Conservation (phyloP, 2,797 vertebrate genomes). For the Myotis vivesi region DNA sequence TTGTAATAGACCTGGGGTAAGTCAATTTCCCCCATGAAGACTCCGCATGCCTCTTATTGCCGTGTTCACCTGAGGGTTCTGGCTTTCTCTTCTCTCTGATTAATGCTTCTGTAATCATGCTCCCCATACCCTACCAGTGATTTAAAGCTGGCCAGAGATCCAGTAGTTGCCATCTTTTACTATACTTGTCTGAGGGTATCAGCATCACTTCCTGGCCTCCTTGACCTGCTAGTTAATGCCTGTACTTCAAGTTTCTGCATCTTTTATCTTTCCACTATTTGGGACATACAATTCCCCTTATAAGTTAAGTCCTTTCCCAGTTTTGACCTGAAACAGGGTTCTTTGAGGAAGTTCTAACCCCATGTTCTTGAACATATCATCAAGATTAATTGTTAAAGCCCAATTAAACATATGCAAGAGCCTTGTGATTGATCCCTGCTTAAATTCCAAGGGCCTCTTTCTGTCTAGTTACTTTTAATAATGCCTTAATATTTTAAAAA, state of each 20-base stretch:
- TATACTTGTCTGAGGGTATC: accelerated
- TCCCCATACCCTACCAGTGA: neutral
- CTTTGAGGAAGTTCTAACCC: neutral
- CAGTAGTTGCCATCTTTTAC: neutral
- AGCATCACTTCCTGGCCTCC: neutral
- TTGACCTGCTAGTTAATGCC: neutral
- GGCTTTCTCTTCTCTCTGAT: neutral
- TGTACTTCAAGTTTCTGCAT: neutral
- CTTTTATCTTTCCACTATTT: neutral
- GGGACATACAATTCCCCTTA: neutral
- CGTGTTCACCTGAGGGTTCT: neutral
- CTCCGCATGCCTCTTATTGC: neutral
- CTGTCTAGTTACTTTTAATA: neutral
- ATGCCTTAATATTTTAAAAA: neutral
- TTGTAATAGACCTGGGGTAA: neutral
- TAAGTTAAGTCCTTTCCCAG: neutral
- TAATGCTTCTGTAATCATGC: neutral
- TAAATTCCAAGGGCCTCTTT: neutral
- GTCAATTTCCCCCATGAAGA: neutral
- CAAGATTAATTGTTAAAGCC: neutral
- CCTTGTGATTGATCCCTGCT: neutral
- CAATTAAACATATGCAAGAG: neutral
- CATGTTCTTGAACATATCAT: neutral
- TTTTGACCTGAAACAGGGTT: neutral
- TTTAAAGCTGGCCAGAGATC: neutral